Evolutionary conservation across 1,140 invertebrate species (phyloP), one percentile per base, ranked within the genome.

Genomic region (Pygmarrhopalites habei): DNA sequence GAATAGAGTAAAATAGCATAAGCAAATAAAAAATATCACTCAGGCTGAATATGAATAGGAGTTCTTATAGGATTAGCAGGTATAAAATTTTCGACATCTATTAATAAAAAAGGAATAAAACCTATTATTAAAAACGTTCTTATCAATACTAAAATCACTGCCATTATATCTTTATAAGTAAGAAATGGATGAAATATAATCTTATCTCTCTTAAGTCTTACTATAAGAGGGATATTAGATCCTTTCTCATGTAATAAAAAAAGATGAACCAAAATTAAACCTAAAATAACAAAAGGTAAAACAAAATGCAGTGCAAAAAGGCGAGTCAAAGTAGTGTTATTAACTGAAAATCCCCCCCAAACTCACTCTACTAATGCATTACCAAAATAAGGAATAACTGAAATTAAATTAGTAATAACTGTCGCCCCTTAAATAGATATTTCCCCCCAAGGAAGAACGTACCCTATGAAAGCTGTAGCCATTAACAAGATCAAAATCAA

Each of bases 11-110:
- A 72, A 87, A 87, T 87, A 23, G 84, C 82, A 74, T 87, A 86
- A 26, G 83, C 83, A 80, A 86, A 86, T 79, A 86, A 75, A 75
- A 87, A 87, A 75, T 86, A 86, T 82, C 82, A 86, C 81, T 86
- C 84, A 62, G 84, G 85, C 80, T 86, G 81, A 79, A 87, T 86
- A 76, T 86, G 84, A 41, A 79, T 70, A 2, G 84, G 85, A 0
- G 85, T 86, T 23, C 83, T 78, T 79, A 86, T 72, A n/a, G 82
- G 79, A 66, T 86, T 85, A 44, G 83, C 83, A n/a, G 79, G 77
- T 19, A 77, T 81, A 78, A 85, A 87, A 77, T 86, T 86, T 79
- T 85, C 83, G 19, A 80, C 79, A 70, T 86, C 84, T 68, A 78
- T 77, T 74, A 86, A 73, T 71, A 82, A 51, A 73, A 81, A 80